Conservation (phyloP, 1,140 invertebrate genomes). For the Palaemon carinicauda region DNA sequence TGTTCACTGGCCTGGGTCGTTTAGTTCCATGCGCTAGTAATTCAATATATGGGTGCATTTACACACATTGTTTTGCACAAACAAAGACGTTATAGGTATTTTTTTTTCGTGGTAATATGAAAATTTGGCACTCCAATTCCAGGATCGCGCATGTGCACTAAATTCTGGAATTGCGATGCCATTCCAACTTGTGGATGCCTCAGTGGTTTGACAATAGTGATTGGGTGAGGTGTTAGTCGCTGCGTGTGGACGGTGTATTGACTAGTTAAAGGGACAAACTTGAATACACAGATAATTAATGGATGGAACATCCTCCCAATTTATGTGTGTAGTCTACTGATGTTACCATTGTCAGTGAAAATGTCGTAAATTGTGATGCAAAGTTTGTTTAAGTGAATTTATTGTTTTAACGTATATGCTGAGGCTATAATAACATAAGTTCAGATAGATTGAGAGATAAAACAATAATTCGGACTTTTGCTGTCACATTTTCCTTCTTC, state of each 20-base stretch:
- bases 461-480: too few species aligned
- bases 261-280: not conserved
- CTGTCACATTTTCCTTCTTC: too few species aligned
- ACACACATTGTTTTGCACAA: not conserved
- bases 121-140: conserved; percentile 28
- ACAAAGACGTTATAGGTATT: too few species aligned
- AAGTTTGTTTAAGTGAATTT: too few species aligned
- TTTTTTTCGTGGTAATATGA: not conserved
- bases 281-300: not conserved
- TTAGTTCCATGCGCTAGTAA: not conserved
- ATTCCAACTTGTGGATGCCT: conserved; percentile 56
- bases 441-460: too few species aligned
- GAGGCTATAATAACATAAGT: too few species aligned
- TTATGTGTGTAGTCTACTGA: too few species aligned
- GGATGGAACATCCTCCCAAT: too few species aligned
- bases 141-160: conserved; percentile 37
- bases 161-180: conserved; percentile 42
- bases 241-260: not conserved
- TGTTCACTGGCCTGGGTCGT: too few species aligned
- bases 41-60: not conserved
- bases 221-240: conserved; percentile 9
- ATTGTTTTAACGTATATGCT: too few species aligned
- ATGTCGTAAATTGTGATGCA: too few species aligned
- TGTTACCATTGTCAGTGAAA: too few species aligned
- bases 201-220: conserved; percentile 38